phyloP scores from a whole-genome alignment of 2,113 vertebrate genomes.

The Sporophila hypoxantha region DNA sequence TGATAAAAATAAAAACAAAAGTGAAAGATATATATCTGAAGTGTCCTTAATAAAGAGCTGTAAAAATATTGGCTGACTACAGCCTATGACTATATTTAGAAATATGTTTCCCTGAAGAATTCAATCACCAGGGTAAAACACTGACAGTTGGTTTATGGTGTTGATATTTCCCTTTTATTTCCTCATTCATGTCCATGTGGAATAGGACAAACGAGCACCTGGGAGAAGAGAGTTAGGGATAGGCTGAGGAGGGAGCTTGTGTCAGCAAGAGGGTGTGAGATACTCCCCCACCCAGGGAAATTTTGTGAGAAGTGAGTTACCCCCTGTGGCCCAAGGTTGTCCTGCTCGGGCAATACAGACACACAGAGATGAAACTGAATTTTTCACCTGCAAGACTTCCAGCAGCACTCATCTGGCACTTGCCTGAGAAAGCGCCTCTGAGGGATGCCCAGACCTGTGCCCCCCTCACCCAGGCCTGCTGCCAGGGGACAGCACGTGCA shows the following conservation, averaged over 20 bases:
- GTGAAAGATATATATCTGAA: background rate
- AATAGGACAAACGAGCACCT: background rate
- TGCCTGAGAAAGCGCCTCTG: background rate
- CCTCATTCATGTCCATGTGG: background rate
- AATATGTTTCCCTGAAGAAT: background rate
- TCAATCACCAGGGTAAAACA: background rate
- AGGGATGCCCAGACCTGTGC: background rate
- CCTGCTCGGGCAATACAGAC: background rate
- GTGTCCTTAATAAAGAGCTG: background rate
- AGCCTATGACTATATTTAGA: background rate
- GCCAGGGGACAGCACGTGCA: fast-evolving
- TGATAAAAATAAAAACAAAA: background rate
- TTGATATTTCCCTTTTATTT: background rate
- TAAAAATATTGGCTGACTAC: background rate
- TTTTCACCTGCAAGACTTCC: background rate
- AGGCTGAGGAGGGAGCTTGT: background rate
- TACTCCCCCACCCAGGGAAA: background rate
- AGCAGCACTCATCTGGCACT: background rate
- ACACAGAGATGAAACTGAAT: background rate
- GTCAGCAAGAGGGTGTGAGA: background rate
- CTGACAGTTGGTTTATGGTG: background rate
- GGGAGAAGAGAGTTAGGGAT: background rate
- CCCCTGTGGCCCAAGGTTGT: background rate
- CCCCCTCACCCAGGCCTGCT: fast-evolving
- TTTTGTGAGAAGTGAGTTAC: background rate